These are phyloP conservation scores for Myiopsitta monachus DNA, from an alignment of 2,113 vertebrate species.

Conservation along the genomic window DNA sequence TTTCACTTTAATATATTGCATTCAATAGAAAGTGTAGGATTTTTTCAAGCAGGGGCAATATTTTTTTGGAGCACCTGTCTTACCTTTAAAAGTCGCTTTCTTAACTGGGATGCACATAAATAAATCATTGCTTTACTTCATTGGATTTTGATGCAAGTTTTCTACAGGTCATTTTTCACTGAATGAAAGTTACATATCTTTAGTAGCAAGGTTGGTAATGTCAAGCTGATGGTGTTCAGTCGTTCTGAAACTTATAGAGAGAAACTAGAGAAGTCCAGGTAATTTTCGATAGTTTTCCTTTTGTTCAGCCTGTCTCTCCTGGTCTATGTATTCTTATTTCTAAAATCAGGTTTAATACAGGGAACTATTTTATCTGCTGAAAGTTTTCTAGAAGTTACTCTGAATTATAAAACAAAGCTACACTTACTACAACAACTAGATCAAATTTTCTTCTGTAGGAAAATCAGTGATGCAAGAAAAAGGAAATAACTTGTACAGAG, in stretches of 20 bases:
- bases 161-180: conserved; percentile 17
- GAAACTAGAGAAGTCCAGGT: neutral
- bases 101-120: conserved; percentile 8
- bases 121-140: conserved; percentile 45
- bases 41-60: neutral
- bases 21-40: neutral
- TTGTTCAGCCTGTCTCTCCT: neutral
- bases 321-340: neutral
- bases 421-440: neutral
- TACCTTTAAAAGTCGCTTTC: conserved; percentile 31
- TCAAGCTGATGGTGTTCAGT: neutral
- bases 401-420: neutral
- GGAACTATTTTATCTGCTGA: neutral
- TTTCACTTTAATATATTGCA: conserved; percentile 15
- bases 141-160: conserved; percentile 33
- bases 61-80: conserved; percentile 2
- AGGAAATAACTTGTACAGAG: neutral
- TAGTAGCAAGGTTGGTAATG: conserved; percentile 1
- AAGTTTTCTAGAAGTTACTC: neutral
- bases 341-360: neutral
- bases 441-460: neutral
- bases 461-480: neutral
- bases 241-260: conserved; percentile 12
- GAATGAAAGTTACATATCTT: conserved; percentile 34
- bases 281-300: neutral